phyloP scores from a whole-genome alignment of 2,797 vertebrate genomes.

The Echeneis naucrates region DNA sequence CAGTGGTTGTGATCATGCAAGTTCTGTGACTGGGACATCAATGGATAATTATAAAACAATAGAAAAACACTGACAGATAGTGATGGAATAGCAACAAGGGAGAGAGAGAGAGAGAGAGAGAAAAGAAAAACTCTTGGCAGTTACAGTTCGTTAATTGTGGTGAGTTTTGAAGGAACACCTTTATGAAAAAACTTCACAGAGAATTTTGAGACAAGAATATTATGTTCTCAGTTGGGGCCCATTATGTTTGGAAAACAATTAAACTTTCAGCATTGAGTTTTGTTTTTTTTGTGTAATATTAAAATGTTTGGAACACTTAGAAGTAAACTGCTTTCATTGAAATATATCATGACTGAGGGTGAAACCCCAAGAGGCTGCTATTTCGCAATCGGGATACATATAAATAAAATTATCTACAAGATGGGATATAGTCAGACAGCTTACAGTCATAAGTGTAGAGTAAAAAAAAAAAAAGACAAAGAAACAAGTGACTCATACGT shows the following conservation, averaged over 20 bases:
- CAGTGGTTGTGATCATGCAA: too few species aligned
- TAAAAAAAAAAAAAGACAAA: too few species aligned
- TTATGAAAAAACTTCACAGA: background rate
- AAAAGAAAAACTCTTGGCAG: background rate
- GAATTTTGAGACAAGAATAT: background rate
- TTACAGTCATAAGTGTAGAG: too few species aligned
- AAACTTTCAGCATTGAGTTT: too few species aligned
- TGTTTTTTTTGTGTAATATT: background rate
- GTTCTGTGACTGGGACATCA: too few species aligned
- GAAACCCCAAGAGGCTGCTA: too few species aligned
- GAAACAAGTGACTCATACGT: background rate
- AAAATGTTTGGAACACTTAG: background rate
- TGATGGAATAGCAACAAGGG: background rate
- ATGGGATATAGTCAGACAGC: too few species aligned
- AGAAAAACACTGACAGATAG: background rate
- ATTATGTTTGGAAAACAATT: background rate
- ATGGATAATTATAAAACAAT: too few species aligned
- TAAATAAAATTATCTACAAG: too few species aligned
- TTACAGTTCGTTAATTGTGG: background rate
- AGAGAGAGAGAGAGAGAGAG: background rate
- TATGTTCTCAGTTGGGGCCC: background rate
- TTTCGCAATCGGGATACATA: too few species aligned
- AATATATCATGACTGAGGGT: too few species aligned
- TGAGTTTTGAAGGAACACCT: background rate
- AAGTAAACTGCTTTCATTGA: too few species aligned